Percentiles rank a stretch among this genome's conserved stretches.
phyloP scores from a whole-genome alignment of 2,113 vertebrate species.

The Gadus macrocephalus region DNA sequence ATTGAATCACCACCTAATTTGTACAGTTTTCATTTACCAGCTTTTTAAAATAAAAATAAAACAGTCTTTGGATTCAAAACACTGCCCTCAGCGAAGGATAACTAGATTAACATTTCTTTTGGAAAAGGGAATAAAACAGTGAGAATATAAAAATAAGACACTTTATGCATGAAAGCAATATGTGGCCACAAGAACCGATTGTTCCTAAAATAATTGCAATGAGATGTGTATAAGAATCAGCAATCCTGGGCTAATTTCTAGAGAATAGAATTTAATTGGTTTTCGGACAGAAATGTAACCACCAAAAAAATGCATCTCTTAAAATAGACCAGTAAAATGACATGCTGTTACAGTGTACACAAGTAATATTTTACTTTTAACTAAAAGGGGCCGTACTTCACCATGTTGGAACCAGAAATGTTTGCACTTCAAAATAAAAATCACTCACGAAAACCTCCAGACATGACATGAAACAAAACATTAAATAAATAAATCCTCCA shows the following conservation, averaged over 20 bases:
- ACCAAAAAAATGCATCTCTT: no score
- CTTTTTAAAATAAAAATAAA: conserved; percentile 7
- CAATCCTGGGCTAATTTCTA: no score
- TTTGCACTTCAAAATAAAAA: not conserved
- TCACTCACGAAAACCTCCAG: conserved; percentile 15
- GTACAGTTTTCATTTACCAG: conserved; percentile 13
- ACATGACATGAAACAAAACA: conserved; percentile 23
- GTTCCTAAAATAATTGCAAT: no score
- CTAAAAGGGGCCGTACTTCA: not conserved
- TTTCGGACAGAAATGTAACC: not conserved
- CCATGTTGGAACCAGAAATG: not conserved
- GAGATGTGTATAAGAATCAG: no score
- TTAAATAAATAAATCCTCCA: conserved; percentile 34
- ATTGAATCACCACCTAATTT: conserved; percentile 21
- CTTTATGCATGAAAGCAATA: no score
- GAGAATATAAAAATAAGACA: no score
- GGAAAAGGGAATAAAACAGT: no score
- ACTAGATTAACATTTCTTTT: no score
- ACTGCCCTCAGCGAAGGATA: no score
- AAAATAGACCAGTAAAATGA: conserved; percentile 1
- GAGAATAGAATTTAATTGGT: not conserved
- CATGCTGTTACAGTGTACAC: not conserved
- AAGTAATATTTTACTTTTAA: not conserved
- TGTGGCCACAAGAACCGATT: no score
- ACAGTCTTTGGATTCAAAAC: no score